Conservation (phyloP, 37 sponge, comb jelly and placozoan genomes). For the Crambe crambe region DNA sequence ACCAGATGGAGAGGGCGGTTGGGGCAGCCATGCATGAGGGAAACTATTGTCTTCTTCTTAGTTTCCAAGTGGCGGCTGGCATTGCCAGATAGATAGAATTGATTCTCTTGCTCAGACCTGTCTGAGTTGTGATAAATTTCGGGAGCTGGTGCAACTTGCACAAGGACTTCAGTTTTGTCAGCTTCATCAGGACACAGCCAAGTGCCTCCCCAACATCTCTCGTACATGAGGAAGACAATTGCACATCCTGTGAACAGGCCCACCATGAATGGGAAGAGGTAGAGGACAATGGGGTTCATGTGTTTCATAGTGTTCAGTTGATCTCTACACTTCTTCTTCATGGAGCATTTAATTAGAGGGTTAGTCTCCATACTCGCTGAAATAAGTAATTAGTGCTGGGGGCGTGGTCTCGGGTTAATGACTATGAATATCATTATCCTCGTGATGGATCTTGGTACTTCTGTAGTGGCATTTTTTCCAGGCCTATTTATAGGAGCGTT, state of each 20-base stretch:
- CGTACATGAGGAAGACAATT: neutral
- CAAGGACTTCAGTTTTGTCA: neutral
- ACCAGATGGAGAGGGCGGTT: slow-evolving; percentile 21
- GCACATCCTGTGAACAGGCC: slow-evolving; percentile 5
- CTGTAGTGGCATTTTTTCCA: slow-evolving; percentile 18
- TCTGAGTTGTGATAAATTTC: too few species aligned
- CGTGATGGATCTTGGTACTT: too few species aligned
- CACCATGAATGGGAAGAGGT: slow-evolving; percentile 8
- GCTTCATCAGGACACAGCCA: neutral
- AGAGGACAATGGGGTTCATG: neutral
- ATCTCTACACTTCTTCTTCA: too few species aligned
- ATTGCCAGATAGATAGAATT: neutral
- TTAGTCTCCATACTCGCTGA: too few species aligned
- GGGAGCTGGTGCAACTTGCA: neutral
- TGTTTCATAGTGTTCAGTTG: neutral
- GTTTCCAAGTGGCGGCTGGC: neutral
- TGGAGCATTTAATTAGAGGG: too few species aligned
- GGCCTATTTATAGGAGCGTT: slow-evolving; percentile 26
- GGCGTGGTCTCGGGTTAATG: too few species aligned
- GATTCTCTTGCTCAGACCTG: neutral
- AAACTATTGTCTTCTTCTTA: neutral
- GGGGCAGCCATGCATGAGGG: slow-evolving; percentile 5
- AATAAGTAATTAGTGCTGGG: too few species aligned
- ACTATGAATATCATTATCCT: too few species aligned
- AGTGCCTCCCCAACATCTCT: neutral